A percentile compares a stretch with the other conserved stretches of the same genome.
These are phyloP conservation scores for Cirrhinus mrigala DNA, from an alignment of 2,797 vertebrate genomes.

Conservation along the genomic window DNA sequence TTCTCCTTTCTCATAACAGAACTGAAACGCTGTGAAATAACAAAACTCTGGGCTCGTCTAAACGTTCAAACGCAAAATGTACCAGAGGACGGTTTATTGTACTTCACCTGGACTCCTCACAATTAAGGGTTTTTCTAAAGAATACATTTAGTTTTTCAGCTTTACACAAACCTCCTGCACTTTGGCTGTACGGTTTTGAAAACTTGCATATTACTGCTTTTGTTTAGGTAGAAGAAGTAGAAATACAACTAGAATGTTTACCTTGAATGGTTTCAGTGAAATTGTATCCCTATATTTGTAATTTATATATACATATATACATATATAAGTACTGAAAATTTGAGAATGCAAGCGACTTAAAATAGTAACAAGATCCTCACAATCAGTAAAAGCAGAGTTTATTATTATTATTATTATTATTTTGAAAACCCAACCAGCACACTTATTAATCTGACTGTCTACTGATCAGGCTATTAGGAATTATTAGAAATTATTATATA, in stretches of 20 bases:
- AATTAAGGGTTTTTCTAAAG: constrained; percentile 15
- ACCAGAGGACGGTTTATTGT: constrained; percentile 19
- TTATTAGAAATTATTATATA: not conserved
- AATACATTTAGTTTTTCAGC: not conserved
- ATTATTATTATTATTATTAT: not conserved
- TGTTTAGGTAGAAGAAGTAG: not conserved
- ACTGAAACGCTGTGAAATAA: constrained; percentile 40
- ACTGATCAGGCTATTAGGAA: not conserved
- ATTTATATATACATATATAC: not conserved
- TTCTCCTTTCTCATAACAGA: constrained; percentile 17
- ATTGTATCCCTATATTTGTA: not conserved
- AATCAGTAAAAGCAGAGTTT: not conserved
- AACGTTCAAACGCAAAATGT: constrained; percentile 22
- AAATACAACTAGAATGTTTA: not conserved
- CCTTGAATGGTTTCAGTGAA: not conserved
- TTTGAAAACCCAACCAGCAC: not conserved
- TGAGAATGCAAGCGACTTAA: not conserved
- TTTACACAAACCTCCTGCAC: constrained; percentile 26
- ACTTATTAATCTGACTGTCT: not conserved
- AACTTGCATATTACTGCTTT: not conserved
- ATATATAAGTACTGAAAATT: not conserved
- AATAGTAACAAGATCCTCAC: not conserved
- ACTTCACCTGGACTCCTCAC: constrained; percentile 4
- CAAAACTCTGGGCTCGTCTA: constrained; percentile 36
- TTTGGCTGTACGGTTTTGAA: not conserved